Evolutionary conservation across 2,888 invertebrate species (phyloP).

Genomic region (Metallyticus violacea): DNA sequence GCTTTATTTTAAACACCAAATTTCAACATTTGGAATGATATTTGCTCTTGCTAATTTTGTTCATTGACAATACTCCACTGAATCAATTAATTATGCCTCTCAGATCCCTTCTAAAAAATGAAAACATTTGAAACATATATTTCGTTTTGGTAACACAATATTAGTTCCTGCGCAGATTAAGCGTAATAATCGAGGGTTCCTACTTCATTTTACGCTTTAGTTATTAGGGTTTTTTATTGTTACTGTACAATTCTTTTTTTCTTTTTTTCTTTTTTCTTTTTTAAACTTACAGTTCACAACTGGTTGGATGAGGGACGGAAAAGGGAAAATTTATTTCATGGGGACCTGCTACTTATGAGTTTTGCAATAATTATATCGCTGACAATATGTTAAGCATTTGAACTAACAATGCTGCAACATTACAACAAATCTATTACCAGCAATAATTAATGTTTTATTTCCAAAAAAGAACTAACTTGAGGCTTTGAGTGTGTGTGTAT

Average conservation of each 20-base stretch:
- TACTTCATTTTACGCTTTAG: constrained; percentile 1
- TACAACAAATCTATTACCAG: constrained; percentile 10
- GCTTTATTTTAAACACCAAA: not conserved
- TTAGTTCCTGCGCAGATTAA: constrained; percentile 18
- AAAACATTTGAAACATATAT: constrained; percentile 2
- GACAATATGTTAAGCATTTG: constrained; percentile 4
- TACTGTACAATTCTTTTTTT: not conserved
- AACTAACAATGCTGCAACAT: constrained; percentile 8
- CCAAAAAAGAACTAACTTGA: constrained; percentile 10
- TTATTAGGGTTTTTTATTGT: not conserved
- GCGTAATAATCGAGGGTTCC: constrained; percentile 5
- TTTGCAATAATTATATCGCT: not conserved
- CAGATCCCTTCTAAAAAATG: constrained; percentile 2
- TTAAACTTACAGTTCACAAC: constrained; percentile 11
- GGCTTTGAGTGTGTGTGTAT: constrained; percentile 3
- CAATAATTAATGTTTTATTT: constrained; percentile 4
- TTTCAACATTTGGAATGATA: not conserved
- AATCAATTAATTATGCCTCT: not conserved
- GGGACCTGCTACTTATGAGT: constrained; percentile 8
- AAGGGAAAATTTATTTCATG: constrained; percentile 20
- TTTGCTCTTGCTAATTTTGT: not conserved
- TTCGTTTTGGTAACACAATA: constrained; percentile 12
- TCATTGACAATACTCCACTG: not conserved
- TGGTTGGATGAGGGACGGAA: constrained; percentile 25
- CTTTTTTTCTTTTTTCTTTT: not conserved